Conservation (phyloP, 2,888 invertebrate species). For the Orchestes rusci region DNA sequence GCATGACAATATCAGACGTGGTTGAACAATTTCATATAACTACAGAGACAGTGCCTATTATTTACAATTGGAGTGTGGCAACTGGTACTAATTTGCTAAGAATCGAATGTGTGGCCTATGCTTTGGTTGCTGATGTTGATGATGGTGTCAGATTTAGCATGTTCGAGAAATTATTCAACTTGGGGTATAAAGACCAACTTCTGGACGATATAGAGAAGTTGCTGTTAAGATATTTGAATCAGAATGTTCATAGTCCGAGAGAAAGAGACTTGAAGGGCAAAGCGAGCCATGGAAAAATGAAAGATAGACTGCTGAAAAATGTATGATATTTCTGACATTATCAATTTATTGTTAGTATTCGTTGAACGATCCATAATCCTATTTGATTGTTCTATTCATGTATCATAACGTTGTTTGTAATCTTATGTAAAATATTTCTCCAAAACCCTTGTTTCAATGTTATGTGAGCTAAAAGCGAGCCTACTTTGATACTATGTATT, state of each 20-base stretch:
- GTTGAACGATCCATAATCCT: too few species aligned
- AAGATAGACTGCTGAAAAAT: conserved; percentile 12
- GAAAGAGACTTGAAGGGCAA: conserved; percentile 7
- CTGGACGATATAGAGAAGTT: conserved; percentile 47
- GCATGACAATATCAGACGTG: conserved; percentile 47
- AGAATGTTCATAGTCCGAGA: conserved; percentile 11
- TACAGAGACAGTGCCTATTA: conserved; percentile 47
- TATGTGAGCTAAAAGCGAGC: too few species aligned
- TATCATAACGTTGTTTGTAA: too few species aligned
- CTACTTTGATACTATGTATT: too few species aligned
- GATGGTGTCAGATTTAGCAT: conserved; percentile 45
- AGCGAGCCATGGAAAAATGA: conserved; percentile 13
- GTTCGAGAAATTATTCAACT: conserved; percentile 47
- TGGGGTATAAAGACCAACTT: conserved; percentile 50
- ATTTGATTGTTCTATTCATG: too few species aligned
- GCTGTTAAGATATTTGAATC: conserved; percentile 12
- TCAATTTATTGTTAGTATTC: neutral
- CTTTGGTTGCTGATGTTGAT: conserved; percentile 48
- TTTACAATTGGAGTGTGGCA: conserved; percentile 55
- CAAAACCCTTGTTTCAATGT: too few species aligned
- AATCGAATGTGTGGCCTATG: conserved; percentile 53
- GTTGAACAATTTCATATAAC: conserved; percentile 50
- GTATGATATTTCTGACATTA: neutral
- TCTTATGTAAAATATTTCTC: too few species aligned
- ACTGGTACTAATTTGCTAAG: conserved; percentile 56